phyloP scores from a whole-genome alignment of 2,888 invertebrate genomes.

The Cylloceria caligata region DNA sequence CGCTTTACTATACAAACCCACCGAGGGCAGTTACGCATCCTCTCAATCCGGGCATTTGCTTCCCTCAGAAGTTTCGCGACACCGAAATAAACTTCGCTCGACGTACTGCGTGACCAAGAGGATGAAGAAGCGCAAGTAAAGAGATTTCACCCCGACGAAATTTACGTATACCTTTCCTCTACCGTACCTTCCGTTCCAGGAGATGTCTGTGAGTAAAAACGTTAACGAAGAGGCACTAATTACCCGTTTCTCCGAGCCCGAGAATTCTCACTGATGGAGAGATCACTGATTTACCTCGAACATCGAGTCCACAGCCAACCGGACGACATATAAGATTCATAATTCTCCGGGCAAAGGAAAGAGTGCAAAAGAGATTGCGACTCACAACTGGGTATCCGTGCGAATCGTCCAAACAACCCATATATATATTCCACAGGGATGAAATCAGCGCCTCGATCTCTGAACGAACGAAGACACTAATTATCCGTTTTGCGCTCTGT shows the following conservation, averaged over 20 bases:
- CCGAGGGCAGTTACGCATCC: conserved; percentile 67
- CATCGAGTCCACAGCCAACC: neutral
- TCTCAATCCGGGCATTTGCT: conserved; percentile 54
- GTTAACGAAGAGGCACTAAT: conserved; percentile 72
- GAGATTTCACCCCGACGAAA: conserved; percentile 48
- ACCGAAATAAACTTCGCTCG: conserved; percentile 76
- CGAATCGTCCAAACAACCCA: conserved; percentile 26
- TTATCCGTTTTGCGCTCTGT: conserved; percentile 71
- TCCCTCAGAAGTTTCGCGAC: conserved; percentile 66
- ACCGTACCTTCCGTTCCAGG: conserved; percentile 42
- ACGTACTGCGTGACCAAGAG: conserved; percentile 48
- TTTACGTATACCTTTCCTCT: conserved; percentile 36
- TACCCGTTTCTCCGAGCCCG: conserved; percentile 69
- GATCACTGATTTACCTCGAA: conserved; percentile 53
- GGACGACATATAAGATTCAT: conserved; percentile 37
- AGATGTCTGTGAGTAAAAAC: conserved; percentile 44
- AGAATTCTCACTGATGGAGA: conserved; percentile 70
- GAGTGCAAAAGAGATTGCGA: conserved; percentile 19
- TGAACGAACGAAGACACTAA: conserved; percentile 70
- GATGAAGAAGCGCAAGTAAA: conserved; percentile 44
- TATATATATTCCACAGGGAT: conserved; percentile 9
- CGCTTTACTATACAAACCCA: conserved; percentile 62
- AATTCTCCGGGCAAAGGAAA: conserved; percentile 27
- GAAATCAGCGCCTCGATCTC: conserved; percentile 13
- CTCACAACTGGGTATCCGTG: conserved; percentile 22